Conservation (phyloP, 2,113 vertebrate species). For the Indicator maculatus region DNA sequence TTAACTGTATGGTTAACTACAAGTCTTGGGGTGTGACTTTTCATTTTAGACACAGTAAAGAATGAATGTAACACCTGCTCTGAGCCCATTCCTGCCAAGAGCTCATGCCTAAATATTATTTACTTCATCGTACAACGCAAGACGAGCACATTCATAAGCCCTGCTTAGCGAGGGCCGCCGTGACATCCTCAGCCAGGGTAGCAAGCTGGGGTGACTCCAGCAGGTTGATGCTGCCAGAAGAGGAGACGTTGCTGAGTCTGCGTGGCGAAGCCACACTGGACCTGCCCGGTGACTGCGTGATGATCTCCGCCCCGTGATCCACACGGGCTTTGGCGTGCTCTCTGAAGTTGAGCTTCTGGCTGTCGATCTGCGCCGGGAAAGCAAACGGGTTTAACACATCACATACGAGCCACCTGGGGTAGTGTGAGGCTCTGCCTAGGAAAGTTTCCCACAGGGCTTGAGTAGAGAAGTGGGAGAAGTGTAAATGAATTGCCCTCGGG, state of each 20-base stretch:
- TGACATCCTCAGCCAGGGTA: conserved; percentile 96
- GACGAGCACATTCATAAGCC: conserved; percentile 90
- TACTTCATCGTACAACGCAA: conserved; percentile 63
- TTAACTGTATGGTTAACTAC: conserved; percentile 77
- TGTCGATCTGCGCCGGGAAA: conserved; percentile 88
- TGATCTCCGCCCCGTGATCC: conserved; percentile 94
- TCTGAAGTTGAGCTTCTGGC: conserved; percentile 90
- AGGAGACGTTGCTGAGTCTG: conserved; percentile 92
- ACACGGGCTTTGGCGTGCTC: conserved; percentile 92
- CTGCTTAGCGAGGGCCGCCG: conserved; percentile 96
- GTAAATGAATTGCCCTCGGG: too few species aligned
- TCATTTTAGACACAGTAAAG: conserved; percentile 76
- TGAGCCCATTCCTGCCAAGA: conserved; percentile 82
- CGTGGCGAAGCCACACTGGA: conserved; percentile 90
- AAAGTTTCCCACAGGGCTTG: too few species aligned
- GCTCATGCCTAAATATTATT: conserved; percentile 82
- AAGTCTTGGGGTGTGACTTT: conserved; percentile 75
- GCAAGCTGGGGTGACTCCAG: conserved; percentile 94
- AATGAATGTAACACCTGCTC: conserved; percentile 80
- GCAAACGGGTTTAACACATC: background rate
- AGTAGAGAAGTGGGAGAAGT: too few species aligned
- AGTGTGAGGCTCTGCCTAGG: too few species aligned
- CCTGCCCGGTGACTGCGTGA: conserved; percentile 86
- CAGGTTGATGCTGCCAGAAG: conserved; percentile 96
- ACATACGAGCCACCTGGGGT: background rate